Evolutionary conservation across 2,797 vertebrate genomes (phyloP).

Genomic region (Cyprinella venusta): DNA sequence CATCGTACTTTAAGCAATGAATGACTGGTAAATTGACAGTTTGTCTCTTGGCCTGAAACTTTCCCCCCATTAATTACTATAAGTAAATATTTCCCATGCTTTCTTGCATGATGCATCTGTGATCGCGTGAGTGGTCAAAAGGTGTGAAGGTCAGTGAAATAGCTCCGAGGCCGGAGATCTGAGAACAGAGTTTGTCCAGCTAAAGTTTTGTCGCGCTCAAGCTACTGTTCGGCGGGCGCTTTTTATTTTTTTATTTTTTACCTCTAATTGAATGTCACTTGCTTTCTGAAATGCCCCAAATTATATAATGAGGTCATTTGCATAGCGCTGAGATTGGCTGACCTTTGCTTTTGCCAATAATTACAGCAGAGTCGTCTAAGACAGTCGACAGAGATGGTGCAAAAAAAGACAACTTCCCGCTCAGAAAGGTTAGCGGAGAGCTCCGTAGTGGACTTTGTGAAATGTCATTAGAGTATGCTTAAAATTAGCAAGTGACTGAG

Average conservation of each 20-base stretch:
- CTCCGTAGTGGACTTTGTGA: constrained; percentile 80
- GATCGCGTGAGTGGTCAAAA: not conserved
- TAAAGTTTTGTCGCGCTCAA: not conserved
- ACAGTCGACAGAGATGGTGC: constrained; percentile 72
- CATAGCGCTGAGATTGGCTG: constrained; percentile 83
- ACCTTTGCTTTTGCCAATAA: constrained; percentile 91
- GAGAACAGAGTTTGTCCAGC: not conserved
- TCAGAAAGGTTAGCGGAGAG: constrained; percentile 76
- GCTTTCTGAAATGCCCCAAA: constrained; percentile 78
- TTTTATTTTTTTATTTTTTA: constrained; percentile 39
- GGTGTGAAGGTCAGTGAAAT: not conserved
- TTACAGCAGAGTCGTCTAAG: constrained; percentile 81
- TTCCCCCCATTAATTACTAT: not conserved
- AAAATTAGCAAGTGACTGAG: constrained; percentile 68
- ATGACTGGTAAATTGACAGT: not conserved
- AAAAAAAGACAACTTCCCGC: constrained; percentile 73
- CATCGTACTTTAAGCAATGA: not conserved
- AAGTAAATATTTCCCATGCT: not conserved
- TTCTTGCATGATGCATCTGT: not conserved
- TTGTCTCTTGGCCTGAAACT: not conserved
- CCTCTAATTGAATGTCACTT: constrained; percentile 82
- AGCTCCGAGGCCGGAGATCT: not conserved
- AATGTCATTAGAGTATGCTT: constrained; percentile 82
- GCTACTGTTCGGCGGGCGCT: constrained; percentile 32
- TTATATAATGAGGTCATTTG: constrained; percentile 87